Conservation (phyloP, 30 jellyfish, hydroid and myxozoan genomes). For the Turritopsis dohrnii region DNA sequence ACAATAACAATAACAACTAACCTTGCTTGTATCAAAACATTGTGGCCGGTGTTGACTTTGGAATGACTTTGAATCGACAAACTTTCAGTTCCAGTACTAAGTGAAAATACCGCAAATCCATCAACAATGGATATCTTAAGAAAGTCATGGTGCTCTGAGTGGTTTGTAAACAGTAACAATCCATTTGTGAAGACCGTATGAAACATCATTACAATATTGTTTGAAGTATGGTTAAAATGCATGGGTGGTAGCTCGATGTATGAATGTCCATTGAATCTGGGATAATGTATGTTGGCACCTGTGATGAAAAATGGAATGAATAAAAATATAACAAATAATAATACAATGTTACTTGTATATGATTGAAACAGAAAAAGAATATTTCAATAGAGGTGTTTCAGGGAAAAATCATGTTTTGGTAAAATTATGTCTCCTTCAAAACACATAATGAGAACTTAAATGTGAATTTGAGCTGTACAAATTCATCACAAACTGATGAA, state of each 20-base stretch:
- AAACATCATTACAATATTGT: slow-evolving; percentile 60
- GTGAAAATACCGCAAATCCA: slow-evolving; percentile 53
- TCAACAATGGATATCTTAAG: slow-evolving; percentile 35
- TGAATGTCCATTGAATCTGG: slow-evolving; percentile 75
- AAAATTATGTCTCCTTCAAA: neutral
- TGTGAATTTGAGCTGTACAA: no score
- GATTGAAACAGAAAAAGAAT: neutral
- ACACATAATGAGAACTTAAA: no score
- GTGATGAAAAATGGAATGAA: neutral
- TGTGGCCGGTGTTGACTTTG: slow-evolving; percentile 48
- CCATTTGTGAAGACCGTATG: slow-evolving; percentile 52
- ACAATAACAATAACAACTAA: no score
- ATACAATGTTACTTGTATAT: no score
- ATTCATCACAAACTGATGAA: no score
- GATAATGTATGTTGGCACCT: slow-evolving; percentile 67
- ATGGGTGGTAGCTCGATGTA: slow-evolving; percentile 43
- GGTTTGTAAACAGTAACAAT: slow-evolving; percentile 65
- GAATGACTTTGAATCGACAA: slow-evolving; percentile 23
- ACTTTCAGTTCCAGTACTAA: slow-evolving; percentile 68
- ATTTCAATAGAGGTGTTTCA: no score
- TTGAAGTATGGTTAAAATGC: slow-evolving; percentile 31
- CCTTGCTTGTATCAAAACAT: slow-evolving; percentile 40
- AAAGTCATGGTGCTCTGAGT: slow-evolving; percentile 48
- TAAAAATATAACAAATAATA: no score
- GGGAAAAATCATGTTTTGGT: neutral